These are phyloP conservation scores for Pterophyllum scalare DNA, from an alignment of 2,113 vertebrate genomes.

Conservation along the genomic window DNA sequence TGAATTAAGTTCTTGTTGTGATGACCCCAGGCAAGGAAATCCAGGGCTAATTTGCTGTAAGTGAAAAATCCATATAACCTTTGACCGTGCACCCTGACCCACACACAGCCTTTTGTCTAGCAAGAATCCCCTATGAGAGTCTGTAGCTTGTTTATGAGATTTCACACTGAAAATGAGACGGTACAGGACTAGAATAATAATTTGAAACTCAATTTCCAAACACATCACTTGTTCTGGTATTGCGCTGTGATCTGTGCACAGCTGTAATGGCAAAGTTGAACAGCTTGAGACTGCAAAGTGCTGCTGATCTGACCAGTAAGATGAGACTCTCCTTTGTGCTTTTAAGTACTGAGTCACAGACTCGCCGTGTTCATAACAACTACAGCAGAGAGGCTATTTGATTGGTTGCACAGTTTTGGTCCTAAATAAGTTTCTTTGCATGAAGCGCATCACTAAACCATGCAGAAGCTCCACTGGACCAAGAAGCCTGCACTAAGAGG, in stretches of 20 bases:
- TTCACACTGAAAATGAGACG: not conserved
- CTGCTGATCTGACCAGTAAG: not conserved
- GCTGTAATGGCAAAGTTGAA: not conserved
- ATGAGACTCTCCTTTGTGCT: not conserved
- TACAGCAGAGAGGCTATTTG: not conserved
- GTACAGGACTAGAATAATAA: not conserved
- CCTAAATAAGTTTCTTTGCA: not conserved
- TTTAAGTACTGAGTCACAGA: not conserved
- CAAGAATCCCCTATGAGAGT: not conserved
- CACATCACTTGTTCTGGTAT: not conserved
- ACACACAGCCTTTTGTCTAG: not conserved
- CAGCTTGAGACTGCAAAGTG: not conserved
- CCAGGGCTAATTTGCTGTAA: not conserved
- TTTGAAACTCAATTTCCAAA: not conserved
- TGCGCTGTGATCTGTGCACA: constrained; percentile 1
- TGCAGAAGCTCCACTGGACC: not conserved
- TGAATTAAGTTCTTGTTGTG: not conserved
- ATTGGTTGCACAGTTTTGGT: not conserved
- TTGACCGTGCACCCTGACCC: not conserved
- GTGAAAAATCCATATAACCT: not conserved
- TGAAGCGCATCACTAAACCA: not conserved
- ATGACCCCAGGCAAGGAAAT: not conserved
- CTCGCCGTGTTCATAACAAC: not conserved
- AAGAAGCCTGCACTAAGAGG: not conserved
- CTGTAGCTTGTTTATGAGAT: not conserved